These are phyloP conservation scores for Netelia virgata DNA, from an alignment of 2,888 invertebrate species.

Conservation along the genomic window DNA sequence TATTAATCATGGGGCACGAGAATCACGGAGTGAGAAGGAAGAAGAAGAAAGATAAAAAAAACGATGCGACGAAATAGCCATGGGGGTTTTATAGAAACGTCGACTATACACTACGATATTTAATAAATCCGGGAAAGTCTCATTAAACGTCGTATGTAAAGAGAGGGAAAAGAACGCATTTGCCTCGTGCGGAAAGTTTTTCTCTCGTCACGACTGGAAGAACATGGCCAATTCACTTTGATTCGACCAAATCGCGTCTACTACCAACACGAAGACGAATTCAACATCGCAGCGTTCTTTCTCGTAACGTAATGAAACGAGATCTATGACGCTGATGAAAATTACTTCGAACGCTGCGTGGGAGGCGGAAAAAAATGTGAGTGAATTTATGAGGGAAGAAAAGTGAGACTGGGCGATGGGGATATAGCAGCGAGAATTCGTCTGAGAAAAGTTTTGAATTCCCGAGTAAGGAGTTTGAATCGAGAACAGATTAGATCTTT, in stretches of 20 bases:
- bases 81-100: constrained; percentile 2
- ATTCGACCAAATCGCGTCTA: constrained; percentile 2
- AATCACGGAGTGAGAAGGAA: constrained; percentile 9
- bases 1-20: constrained; percentile 47
- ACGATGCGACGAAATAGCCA: not conserved
- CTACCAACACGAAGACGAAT: constrained; percentile 26
- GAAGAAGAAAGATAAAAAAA: not conserved
- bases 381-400: not conserved
- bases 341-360: not conserved
- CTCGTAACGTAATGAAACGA: constrained; percentile 10
- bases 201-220: constrained; percentile 10
- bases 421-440: not conserved
- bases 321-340: constrained; percentile 7
- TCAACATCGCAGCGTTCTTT: constrained; percentile 11
- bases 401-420: not conserved
- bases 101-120: constrained; percentile 39
- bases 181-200: constrained; percentile 34
- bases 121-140: constrained; percentile 56
- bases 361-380: not conserved
- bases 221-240: constrained; percentile 30
- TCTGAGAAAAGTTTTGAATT: not conserved
- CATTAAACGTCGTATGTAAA: constrained; percentile 57
- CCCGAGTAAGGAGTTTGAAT: not conserved
- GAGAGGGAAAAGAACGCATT: constrained; percentile 41
- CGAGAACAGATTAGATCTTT: too few relatives aligned